Evolutionary conservation across 2,113 vertebrate genomes (phyloP), one percentile per base, ranked within the genome.

Genomic region (Hippocampus mohnikei): DNA sequence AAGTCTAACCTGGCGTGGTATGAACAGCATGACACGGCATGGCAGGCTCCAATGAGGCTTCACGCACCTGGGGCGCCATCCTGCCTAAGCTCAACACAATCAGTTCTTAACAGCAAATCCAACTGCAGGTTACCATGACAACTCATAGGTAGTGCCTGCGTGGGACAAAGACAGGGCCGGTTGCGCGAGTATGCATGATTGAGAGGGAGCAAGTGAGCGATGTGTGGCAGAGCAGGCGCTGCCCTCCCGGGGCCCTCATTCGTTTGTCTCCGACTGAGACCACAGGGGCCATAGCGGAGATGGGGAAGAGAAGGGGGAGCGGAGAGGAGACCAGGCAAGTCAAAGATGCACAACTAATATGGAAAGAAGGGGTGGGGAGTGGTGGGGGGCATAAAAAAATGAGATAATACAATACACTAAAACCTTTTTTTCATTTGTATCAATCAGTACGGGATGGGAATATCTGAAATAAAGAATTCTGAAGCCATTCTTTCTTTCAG

Each of bases 71-170:
- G 77, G 55, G 75, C 77, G 86, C 70, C 79, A 85, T 86, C 87
- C 77, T 48, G 52, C 87, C 88, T 84, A 90, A 92, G 89, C 94
- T 92, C 93, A 89, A 93, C 90, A 93, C 90, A 94, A 92, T 94
- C 94, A 93, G 94, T 91, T 90, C 92, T 92, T 88, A 87, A 88
- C 86, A 90, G 93, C 90, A 89, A 82, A 91, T 91, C 91, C 61
- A 56, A 80, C 87, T 91, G 88, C 87, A 89, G 91, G 94, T 96
- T 95, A 90, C 94, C 93, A 95, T 96, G 94, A 94, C 95, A 95
- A 96, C 94, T 92, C 89, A 88, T 88, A 91, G 93, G 93, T 91
- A 85, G 89, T 91, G 92, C 91, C 93, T 94, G 92, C 84, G 89
- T 90, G 88, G 92, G 93, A 95, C 94, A 95, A 95, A 88, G 93